Percentiles rank a stretch among this genome's conserved stretches.
Conservation (phyloP, 2,888 invertebrate genomes). For the Drosophila tanythrix region DNA sequence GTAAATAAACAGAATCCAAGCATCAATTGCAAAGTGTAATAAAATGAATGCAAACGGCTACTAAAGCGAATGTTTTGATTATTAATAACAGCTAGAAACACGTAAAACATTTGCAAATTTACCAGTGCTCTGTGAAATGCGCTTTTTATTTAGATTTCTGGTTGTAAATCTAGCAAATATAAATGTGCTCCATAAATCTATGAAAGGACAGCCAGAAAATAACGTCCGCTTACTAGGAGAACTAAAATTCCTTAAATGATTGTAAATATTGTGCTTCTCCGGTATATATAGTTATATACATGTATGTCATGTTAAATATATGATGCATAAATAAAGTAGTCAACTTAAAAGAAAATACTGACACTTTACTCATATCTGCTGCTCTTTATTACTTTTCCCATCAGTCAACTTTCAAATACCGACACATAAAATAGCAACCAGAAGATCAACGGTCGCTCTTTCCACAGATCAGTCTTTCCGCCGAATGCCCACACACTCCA, state of each 20-base stretch:
- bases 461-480: slow-evolving; percentile 5
- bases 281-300: neutral
- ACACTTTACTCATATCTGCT: slow-evolving; percentile 2
- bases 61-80: neutral
- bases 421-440: slow-evolving; percentile 10
- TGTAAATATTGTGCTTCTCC: neutral
- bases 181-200: neutral
- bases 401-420: slow-evolving; percentile 21
- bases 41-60: slow-evolving; percentile 11
- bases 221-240: neutral
- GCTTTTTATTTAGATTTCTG: neutral
- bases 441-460: slow-evolving; percentile 6
- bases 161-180: neutral
- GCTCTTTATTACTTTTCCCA: slow-evolving; percentile 18
- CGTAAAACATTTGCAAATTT: slow-evolving; percentile 2
- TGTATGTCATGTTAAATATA: neutral
- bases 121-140: neutral
- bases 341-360: slow-evolving; percentile 11
- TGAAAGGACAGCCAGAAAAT: neutral
- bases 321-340: slow-evolving; percentile 1
- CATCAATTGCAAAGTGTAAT: slow-evolving; percentile 27
- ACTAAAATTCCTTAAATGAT: neutral
- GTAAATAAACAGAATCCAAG: slow-evolving; percentile 35
- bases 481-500: slow-evolving; percentile 24
- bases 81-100: neutral